Evolutionary conservation across 2,888 invertebrate species (phyloP).

Genomic region (Meandrusa payeni): DNA sequence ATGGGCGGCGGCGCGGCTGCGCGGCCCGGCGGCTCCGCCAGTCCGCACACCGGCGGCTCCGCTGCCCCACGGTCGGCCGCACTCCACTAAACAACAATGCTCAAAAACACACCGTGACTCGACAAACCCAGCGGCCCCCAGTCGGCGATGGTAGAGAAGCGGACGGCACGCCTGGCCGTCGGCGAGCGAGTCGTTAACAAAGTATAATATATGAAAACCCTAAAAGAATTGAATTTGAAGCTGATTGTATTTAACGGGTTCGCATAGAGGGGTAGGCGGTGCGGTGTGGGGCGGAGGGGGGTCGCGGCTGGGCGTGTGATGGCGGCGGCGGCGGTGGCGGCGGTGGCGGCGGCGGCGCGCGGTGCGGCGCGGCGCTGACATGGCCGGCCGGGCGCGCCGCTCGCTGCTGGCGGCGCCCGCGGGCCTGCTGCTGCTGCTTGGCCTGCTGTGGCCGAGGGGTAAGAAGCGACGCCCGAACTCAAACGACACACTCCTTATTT

Average conservation of each 20-base stretch:
- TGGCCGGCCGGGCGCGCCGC: conserved; percentile 78
- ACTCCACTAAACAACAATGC: conserved; percentile 79
- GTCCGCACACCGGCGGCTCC: conserved; percentile 81
- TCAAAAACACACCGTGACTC: conserved; percentile 72
- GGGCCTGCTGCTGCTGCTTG: conserved; percentile 77
- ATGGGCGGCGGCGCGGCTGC: conserved; percentile 52
- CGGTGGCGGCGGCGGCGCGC: conserved; percentile 62
- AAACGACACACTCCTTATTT: too few relatives aligned
- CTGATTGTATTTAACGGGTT: conserved; percentile 66
- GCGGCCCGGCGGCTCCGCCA: conserved; percentile 61
- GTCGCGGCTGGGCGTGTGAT: conserved; percentile 60
- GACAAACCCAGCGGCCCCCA: conserved; percentile 59
- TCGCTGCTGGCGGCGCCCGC: conserved; percentile 77
- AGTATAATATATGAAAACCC: conserved; percentile 71
- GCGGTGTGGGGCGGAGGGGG: conserved; percentile 54
- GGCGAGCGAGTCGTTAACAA: conserved; percentile 67
- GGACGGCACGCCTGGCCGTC: conserved; percentile 72
- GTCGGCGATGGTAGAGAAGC: conserved; percentile 69
- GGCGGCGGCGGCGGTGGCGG: conserved; percentile 66
- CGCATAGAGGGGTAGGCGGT: conserved; percentile 63
- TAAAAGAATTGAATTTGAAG: conserved; percentile 61
- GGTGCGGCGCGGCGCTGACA: conserved; percentile 74
- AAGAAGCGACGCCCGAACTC: too few relatives aligned
- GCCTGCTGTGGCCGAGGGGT: conserved; percentile 76
- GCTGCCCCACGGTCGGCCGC: conserved; percentile 80